phyloP scores from a whole-genome alignment of 2,113 vertebrate genomes.

The Brachyhypopomus gauderio region DNA sequence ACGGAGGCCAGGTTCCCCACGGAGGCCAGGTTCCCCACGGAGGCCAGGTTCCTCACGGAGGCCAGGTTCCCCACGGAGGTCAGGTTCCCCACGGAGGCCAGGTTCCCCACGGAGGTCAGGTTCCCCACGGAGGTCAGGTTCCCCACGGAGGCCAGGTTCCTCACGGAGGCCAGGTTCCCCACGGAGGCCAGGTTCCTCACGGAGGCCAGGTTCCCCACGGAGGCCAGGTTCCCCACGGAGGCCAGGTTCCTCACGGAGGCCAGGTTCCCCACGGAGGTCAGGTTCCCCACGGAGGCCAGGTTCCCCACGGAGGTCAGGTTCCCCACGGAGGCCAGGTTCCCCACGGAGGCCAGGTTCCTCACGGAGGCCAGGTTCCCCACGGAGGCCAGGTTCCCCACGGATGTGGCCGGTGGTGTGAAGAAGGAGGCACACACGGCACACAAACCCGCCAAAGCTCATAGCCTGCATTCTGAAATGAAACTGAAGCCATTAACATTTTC shows the following conservation, averaged over 20 bases:
- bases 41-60: no score
- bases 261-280: conserved; percentile 60
- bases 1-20: conserved; percentile 63
- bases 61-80: conserved; percentile 61
- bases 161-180: conserved; percentile 64
- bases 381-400: conserved; percentile 61
- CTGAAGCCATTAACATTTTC: no score
- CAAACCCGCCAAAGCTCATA: no score
- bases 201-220: conserved; percentile 62
- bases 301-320: conserved; percentile 60
- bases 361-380: conserved; percentile 61
- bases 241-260: no score
- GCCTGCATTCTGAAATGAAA: no score
- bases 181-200: no score
- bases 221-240: conserved; percentile 60
- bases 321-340: conserved; percentile 63
- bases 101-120: conserved; percentile 60
- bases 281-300: no score
- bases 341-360: conserved; percentile 62
- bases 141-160: no score
- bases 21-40: conserved; percentile 59
- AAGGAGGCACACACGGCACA: neutral
- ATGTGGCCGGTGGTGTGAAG: neutral
- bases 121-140: conserved; percentile 62
- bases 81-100: no score